Evolutionary conservation across 2,888 invertebrate genomes (phyloP).

Genomic region (Drosophila conformis): DNA sequence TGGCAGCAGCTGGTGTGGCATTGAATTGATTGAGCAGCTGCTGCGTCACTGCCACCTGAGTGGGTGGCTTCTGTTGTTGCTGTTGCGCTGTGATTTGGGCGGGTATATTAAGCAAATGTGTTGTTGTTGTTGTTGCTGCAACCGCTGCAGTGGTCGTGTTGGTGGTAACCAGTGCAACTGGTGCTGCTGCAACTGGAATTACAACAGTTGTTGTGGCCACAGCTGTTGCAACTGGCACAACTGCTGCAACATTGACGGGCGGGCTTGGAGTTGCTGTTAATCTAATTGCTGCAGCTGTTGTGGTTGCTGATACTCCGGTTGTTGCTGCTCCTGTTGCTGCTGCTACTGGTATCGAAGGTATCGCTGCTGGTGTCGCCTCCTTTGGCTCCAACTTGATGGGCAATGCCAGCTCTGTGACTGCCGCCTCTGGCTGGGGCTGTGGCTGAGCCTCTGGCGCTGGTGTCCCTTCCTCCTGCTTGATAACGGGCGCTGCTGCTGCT

Average conservation of each 20-base stretch:
- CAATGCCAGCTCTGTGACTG: constrained; percentile 16
- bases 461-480: constrained; percentile 39
- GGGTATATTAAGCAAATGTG: constrained; percentile 64
- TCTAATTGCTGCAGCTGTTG: constrained; percentile 7
- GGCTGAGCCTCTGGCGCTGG: constrained; percentile 37
- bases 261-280: constrained; percentile 32
- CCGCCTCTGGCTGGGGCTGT: constrained; percentile 39
- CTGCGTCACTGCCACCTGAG: constrained; percentile 45
- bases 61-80: constrained; percentile 28
- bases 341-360: constrained; percentile 29
- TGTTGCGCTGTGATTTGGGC: constrained; percentile 65
- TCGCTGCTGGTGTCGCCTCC: constrained; percentile 31
- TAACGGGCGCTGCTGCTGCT: constrained; percentile 33
- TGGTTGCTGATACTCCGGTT: not conserved
- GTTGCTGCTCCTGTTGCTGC: not conserved
- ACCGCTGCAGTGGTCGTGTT: constrained; percentile 17
- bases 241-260: constrained; percentile 22
- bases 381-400: constrained; percentile 72
- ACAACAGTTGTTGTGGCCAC: not conserved
- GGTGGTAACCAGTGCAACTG: constrained; percentile 11
- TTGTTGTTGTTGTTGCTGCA: constrained; percentile 20
- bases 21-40: constrained; percentile 60
- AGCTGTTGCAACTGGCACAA: constrained; percentile 21
- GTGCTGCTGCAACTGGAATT: constrained; percentile 8
- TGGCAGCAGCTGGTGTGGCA: constrained; percentile 39